Percentiles rank a stretch among this genome's conserved stretches.
phyloP scores from a whole-genome alignment of 2,113 vertebrate species.

The Microcebus ravelobensis region DNA sequence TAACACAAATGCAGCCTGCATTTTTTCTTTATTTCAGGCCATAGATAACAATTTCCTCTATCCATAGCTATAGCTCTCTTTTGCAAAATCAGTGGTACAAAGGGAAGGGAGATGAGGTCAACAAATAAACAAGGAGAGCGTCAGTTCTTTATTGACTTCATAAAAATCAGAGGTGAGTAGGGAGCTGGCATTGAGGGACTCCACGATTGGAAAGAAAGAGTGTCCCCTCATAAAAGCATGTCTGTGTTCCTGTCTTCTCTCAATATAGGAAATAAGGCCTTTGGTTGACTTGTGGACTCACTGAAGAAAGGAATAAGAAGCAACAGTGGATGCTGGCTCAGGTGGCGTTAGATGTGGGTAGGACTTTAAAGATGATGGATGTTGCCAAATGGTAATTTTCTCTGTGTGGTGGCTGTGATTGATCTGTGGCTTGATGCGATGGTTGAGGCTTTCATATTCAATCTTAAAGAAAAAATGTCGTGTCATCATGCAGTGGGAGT shows the following conservation, averaged over 20 bases:
- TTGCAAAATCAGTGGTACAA: background rate
- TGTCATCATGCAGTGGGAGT: conserved; percentile 29
- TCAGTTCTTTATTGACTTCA: conserved; percentile 18
- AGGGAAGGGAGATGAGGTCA: background rate
- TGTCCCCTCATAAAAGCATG: background rate
- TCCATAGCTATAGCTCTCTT: background rate
- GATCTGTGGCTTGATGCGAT: conserved; percentile 55
- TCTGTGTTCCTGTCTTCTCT: background rate
- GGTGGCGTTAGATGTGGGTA: background rate
- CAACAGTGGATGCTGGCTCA: background rate
- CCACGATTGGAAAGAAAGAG: background rate
- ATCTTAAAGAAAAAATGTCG: conserved; percentile 55
- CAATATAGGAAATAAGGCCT: background rate
- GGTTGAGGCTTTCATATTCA: conserved; percentile 62
- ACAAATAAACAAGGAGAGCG: background rate
- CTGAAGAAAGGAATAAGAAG: background rate
- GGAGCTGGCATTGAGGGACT: background rate
- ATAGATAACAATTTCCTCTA: background rate
- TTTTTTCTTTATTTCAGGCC: background rate
- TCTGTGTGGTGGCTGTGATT: conserved; percentile 61
- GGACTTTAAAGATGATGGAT: conserved; percentile 54
- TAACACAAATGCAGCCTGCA: background rate
- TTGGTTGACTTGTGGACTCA: background rate
- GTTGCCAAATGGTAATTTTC: conserved; percentile 61
- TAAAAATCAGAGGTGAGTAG: conserved; percentile 5